Conservation (phyloP, 2,113 vertebrate species). For the Oncorhynchus gorbuscha region DNA sequence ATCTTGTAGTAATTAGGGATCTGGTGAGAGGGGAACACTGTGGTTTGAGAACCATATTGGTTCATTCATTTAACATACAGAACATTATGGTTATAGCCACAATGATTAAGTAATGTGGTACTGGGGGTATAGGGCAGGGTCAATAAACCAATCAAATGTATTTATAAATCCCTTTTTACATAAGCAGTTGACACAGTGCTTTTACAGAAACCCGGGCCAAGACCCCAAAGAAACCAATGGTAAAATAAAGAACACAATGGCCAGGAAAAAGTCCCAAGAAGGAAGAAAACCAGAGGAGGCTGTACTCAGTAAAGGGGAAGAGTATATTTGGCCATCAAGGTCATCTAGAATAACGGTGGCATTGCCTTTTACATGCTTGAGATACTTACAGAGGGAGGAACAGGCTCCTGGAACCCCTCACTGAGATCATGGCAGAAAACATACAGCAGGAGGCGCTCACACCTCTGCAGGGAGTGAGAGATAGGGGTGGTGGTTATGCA, state of each 20-base stretch:
- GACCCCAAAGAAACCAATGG: too few relatives aligned
- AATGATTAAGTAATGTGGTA: not conserved
- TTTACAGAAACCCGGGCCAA: too few relatives aligned
- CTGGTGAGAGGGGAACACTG: slow-evolving; percentile 59
- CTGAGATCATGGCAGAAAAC: slow-evolving; percentile 96
- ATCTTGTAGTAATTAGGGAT: slow-evolving; percentile 99
- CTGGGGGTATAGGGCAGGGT: not conserved
- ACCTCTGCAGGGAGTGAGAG: slow-evolving; percentile 79
- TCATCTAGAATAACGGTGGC: not conserved
- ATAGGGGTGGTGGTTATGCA: not conserved
- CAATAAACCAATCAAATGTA: too few relatives aligned
- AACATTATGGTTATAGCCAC: not conserved
- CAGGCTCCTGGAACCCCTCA: slow-evolving; percentile 94
- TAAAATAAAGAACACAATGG: too few relatives aligned
- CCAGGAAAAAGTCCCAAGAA: too few relatives aligned
- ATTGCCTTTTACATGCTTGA: not conserved
- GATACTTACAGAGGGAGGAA: slow-evolving; percentile 89
- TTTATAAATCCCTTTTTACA: too few relatives aligned
- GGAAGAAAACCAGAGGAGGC: too few relatives aligned
- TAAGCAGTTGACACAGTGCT: too few relatives aligned
- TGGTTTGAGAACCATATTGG: not conserved
- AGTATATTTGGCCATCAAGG: too few relatives aligned
- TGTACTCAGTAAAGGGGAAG: too few relatives aligned
- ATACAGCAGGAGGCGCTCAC: slow-evolving; percentile 94
- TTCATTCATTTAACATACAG: not conserved